Evolutionary conservation across 2,797 vertebrate species (phyloP).

Genomic region (Enteromius radiatus): DNA sequence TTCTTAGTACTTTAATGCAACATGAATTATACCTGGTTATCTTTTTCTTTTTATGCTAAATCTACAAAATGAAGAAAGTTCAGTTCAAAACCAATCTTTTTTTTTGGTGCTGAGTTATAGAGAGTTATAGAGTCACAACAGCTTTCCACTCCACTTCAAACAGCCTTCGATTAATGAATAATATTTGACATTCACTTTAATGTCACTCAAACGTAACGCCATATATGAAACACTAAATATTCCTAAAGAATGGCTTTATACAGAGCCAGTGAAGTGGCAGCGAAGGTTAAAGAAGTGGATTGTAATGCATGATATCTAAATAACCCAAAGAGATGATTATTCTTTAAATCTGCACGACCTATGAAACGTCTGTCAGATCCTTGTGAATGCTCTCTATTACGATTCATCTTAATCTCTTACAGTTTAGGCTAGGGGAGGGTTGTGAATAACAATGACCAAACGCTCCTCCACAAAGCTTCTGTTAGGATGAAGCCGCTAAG

Average conservation of each 20-base stretch:
- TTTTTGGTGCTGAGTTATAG: conserved; percentile 13
- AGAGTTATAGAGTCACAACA: conserved; percentile 50
- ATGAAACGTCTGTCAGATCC: conserved; percentile 87
- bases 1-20: neutral
- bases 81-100: conserved; percentile 4
- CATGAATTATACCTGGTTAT: neutral
- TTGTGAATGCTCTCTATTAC: conserved; percentile 93
- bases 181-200: conserved; percentile 76
- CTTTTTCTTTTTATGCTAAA: neutral
- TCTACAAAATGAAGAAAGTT: conserved; percentile 1
- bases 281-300: conserved; percentile 79
- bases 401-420: conserved; percentile 94
- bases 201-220: conserved; percentile 74
- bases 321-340: conserved; percentile 90
- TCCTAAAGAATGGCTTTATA: conserved; percentile 65
- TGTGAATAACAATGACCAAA: conserved; percentile 81
- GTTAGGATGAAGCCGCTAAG: conserved; percentile 11
- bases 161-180: conserved; percentile 75
- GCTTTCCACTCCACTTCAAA: conserved; percentile 72
- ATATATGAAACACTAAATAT: conserved; percentile 70
- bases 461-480: conserved; percentile 85
- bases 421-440: conserved; percentile 85
- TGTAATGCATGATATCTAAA: conserved; percentile 86
- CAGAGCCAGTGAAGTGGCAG: conserved; percentile 74
- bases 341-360: conserved; percentile 88